phyloP scores from a whole-genome alignment of 2,113 vertebrate species.

The Sardina pilchardus region DNA sequence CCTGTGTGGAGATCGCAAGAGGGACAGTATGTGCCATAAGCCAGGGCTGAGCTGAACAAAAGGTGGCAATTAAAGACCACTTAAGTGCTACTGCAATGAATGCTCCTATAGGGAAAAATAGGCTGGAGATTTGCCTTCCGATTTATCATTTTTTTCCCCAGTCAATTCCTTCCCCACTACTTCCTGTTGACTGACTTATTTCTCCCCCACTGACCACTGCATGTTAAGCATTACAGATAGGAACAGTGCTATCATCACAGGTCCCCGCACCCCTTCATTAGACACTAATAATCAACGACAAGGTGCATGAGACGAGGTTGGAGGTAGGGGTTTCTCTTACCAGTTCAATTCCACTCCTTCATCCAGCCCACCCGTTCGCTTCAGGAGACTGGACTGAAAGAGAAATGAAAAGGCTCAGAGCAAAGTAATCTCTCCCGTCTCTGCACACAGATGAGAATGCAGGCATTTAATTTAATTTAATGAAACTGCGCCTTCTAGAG shows the following conservation, averaged over 20 bases:
- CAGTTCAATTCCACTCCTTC: slow-evolving; percentile 92
- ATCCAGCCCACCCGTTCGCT: slow-evolving; percentile 86
- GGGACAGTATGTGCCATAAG: neutral
- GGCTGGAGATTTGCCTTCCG: neutral
- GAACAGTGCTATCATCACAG: too few relatives aligned
- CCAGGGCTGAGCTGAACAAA: too few relatives aligned
- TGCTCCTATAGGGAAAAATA: neutral
- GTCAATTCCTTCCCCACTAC: neutral
- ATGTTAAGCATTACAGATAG: neutral
- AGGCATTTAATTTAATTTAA: slow-evolving; percentile 1
- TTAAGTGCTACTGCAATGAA: neutral
- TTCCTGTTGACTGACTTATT: neutral
- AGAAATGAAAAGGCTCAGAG: neutral
- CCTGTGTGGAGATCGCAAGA: slow-evolving; percentile 67
- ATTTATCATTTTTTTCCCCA: neutral
- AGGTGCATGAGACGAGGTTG: neutral
- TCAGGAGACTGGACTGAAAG: slow-evolving; percentile 81
- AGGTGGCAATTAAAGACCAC: neutral
- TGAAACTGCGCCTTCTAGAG: neutral
- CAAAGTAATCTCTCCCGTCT: neutral
- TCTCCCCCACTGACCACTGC: neutral
- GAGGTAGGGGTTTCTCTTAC: slow-evolving; percentile 66
- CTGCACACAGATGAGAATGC: neutral
- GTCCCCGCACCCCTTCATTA: neutral
- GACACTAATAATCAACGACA: neutral